Evolutionary conservation across 2,888 invertebrate genomes (phyloP).

Genomic region (Acleris cristana): DNA sequence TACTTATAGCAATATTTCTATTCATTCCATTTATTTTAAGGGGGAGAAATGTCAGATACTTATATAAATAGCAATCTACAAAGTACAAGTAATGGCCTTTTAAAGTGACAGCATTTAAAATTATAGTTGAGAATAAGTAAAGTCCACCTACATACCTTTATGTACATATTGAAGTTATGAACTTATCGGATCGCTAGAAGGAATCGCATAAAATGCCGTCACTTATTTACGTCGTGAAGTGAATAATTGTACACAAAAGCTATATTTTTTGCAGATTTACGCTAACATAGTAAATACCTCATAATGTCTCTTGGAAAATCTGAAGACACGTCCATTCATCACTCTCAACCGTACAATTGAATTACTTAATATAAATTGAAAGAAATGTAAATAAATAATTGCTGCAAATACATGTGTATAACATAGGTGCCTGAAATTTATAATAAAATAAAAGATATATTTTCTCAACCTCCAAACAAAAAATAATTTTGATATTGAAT

Average conservation of each 20-base stretch:
- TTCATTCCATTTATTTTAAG: conserved; percentile 69
- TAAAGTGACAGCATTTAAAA: conserved; percentile 59
- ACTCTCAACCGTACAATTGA: conserved; percentile 21
- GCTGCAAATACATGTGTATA: conserved; percentile 54
- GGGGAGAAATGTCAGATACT: conserved; percentile 50
- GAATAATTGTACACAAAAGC: conserved; percentile 66
- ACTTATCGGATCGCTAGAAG: conserved; percentile 65
- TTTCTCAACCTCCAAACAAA: conserved; percentile 64
- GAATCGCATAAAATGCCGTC: conserved; percentile 71
- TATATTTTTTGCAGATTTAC: conserved; percentile 81
- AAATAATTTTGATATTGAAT: conserved; percentile 52
- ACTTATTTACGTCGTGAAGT: conserved; percentile 63
- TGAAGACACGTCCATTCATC: conserved; percentile 72
- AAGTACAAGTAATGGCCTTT: conserved; percentile 81
- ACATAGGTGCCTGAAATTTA: conserved; percentile 76
- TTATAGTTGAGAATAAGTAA: conserved; percentile 59
- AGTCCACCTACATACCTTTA: conserved; percentile 56
- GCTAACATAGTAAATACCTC: conserved; percentile 63
- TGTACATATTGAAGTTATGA: conserved; percentile 54
- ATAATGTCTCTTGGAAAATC: conserved; percentile 54
- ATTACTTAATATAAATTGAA: conserved; percentile 18
- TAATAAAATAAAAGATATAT: conserved; percentile 65
- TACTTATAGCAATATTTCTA: conserved; percentile 60
- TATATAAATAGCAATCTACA: conserved; percentile 59
- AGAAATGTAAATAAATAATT: conserved; percentile 57